Evolutionary conservation across 2,888 invertebrate genomes (phyloP).

Genomic region (Lepetodrilus schrolli): DNA sequence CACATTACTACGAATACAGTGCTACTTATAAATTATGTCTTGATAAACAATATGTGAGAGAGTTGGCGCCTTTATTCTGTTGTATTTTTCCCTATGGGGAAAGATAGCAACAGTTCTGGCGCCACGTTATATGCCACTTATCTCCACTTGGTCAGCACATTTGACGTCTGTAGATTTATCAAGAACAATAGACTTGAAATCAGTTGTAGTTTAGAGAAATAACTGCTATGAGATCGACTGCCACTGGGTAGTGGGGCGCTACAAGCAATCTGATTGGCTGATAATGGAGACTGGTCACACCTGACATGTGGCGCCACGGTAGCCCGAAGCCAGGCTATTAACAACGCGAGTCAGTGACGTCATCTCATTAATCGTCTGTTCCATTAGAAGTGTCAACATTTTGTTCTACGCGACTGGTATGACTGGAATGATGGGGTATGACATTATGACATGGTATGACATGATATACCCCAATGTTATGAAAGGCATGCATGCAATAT

Average conservation of each 20-base stretch:
- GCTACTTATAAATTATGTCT: not conserved
- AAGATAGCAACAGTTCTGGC: constrained; percentile 1
- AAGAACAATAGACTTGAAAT: constrained; percentile 7
- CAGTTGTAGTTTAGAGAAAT: not conserved
- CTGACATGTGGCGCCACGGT: not conserved
- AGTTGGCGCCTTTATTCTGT: not conserved
- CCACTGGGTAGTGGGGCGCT: not conserved
- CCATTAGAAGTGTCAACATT: not conserved
- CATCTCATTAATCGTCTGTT: constrained; percentile 25
- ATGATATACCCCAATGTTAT: too few relatives aligned
- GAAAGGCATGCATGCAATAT: too few relatives aligned
- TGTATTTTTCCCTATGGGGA: not conserved
- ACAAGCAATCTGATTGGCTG: not conserved
- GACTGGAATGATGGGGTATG: too few relatives aligned
- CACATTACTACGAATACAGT: too few relatives aligned
- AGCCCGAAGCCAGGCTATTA: not conserved
- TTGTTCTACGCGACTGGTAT: not conserved
- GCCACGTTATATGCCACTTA: not conserved
- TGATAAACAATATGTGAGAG: not conserved
- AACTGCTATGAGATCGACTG: not conserved
- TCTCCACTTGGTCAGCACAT: constrained; percentile 3
- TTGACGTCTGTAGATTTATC: not conserved
- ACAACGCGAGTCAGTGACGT: constrained; percentile 13
- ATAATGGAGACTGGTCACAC: not conserved
- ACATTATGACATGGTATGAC: too few relatives aligned